Evolutionary conservation across 1,140 invertebrate species (phyloP), one percentile per base, ranked within the genome.

Genomic region (Campoletis sonorensis): DNA sequence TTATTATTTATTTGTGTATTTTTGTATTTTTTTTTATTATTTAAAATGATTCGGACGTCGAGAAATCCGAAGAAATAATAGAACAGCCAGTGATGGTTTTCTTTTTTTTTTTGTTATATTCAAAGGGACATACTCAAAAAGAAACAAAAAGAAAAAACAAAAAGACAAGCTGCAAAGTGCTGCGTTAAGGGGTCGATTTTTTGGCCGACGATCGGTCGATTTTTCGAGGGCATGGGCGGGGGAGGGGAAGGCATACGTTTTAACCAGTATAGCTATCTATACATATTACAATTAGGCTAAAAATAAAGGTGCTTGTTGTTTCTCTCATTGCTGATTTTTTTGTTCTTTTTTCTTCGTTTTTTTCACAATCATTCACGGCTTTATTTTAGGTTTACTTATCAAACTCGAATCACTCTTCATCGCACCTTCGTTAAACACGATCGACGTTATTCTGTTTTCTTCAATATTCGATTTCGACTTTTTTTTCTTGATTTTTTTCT

Each of bases 211-310:
- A 45, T 45, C 8, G 40, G 3, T 45, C 40, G 40, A n/a, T 45
- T 45, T 73, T 73, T 73, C n/a, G n/a, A n/a, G 61, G 26, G 7
- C 11, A 45, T 4, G 51, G 51, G 18, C 1, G 2, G 54, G 18
- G 54, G 54, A 23, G 54, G 54, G 54, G 77, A 68, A 68, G 40
- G 30, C 64, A 51, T 70, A 79, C 78, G 16, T 71, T n/a, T n/a
- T 26, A 71, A 40, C 68, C 68, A 78, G 67, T 67, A 79, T 79
- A 79, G 61, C 77, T 79, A 82, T 82, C 78, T 82, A 82, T 82
- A 82, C 81, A 82, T 75, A 79, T 79, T 82, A 82, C 79, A 82
- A 80, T 82, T 82, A 80, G 81, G 72, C 81, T 82, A 82, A 82
- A 82, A 82, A 80, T 73, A 80, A 78, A 73, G 61, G 78, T 82